phyloP scores from a whole-genome alignment of 2,888 invertebrate species.

The Platerodrilus igneus region DNA sequence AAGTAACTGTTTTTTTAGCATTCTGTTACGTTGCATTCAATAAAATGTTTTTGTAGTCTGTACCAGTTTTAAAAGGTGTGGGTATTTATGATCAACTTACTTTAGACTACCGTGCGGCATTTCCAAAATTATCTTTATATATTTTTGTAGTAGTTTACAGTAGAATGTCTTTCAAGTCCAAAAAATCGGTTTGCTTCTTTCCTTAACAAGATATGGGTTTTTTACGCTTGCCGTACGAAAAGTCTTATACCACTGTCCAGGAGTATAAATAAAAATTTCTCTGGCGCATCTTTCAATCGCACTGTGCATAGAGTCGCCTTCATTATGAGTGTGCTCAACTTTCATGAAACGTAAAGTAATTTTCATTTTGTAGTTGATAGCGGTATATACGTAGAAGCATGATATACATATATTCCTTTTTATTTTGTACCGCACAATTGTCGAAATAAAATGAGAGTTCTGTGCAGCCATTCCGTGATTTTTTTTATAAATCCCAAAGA shows the following conservation, averaged over 20 bases:
- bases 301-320: slow-evolving; percentile 3
- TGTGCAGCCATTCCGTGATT: too few relatives aligned
- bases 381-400: neutral
- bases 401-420: slow-evolving; percentile 1
- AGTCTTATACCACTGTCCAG: neutral
- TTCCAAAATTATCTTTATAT: neutral
- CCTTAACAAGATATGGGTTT: neutral
- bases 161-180: slow-evolving; percentile 1
- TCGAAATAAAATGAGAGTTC: slow-evolving; percentile 2
- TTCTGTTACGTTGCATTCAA: neutral
- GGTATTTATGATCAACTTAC: slow-evolving; percentile 4
- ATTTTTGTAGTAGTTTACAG: slow-evolving; percentile 3
- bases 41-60: neutral
- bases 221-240: neutral
- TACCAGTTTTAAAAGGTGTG: neutral
- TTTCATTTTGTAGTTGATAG: neutral
- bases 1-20: neutral
- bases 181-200: slow-evolving; percentile 2
- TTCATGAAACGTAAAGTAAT: neutral
- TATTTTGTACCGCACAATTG: too few relatives aligned
- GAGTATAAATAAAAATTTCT: slow-evolving; percentile 2
- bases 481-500: too few relatives aligned
- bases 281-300: slow-evolving; percentile 3
- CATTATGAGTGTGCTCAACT: slow-evolving; percentile 1
- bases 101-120: neutral